Conservation (phyloP, 2,888 invertebrate species). For the Standfussiana lucernea region DNA sequence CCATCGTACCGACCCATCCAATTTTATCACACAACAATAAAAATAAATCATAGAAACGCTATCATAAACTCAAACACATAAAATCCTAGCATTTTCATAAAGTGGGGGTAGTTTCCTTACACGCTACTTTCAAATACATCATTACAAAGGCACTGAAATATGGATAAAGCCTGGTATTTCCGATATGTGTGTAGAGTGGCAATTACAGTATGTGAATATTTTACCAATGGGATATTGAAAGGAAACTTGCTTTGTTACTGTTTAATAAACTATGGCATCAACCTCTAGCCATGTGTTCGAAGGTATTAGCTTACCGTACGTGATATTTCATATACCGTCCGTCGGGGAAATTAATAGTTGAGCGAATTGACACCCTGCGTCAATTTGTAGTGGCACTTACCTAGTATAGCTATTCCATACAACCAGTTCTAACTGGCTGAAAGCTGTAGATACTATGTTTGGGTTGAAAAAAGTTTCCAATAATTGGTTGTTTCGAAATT, state of each 20-base stretch:
- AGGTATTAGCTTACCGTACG: not conserved
- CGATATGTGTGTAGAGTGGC: constrained; percentile 36
- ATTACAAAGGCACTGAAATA: constrained; percentile 57
- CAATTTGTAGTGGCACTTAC: not conserved
- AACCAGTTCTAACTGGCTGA: not conserved
- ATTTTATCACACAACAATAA: constrained; percentile 39
- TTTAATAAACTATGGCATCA: constrained; percentile 31
- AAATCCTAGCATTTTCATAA: constrained; percentile 40
- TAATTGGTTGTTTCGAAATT: constrained; percentile 8
- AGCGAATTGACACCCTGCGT: not conserved
- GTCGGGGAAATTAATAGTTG: not conserved
- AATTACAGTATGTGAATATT: constrained; percentile 56
- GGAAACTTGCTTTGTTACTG: constrained; percentile 13
- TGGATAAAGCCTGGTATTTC: constrained; percentile 57
- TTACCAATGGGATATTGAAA: constrained; percentile 47
- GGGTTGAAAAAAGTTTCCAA: not conserved
- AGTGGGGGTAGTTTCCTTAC: constrained; percentile 35
- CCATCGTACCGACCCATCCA: not conserved
- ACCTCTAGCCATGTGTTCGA: not conserved
- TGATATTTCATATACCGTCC: not conserved
- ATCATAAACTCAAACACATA: constrained; percentile 46
- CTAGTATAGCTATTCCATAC: not conserved
- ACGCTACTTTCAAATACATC: constrained; percentile 52
- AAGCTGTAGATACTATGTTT: not conserved
- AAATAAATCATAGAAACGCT: constrained; percentile 41